Evolutionary conservation across 2,797 vertebrate genomes (phyloP).

Genomic region (Coregonus ussuriensis): DNA sequence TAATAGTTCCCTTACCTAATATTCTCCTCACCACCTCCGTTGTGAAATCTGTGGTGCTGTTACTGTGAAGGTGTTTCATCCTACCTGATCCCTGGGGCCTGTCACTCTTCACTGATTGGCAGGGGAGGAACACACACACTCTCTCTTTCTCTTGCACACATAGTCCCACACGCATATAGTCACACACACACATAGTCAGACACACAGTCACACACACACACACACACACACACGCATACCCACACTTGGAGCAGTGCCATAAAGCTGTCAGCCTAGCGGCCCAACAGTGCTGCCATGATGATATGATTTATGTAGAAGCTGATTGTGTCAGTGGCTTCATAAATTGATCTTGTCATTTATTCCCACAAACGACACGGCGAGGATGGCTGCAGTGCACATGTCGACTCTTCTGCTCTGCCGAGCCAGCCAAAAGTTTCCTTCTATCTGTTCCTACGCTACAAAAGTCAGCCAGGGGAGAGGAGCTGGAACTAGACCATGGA

Average conservation of each 20-base stretch:
- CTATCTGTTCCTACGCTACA: neutral
- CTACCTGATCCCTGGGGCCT: conserved; percentile 47
- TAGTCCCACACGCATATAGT: neutral
- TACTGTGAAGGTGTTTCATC: conserved; percentile 38
- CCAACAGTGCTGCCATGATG: conserved; percentile 48
- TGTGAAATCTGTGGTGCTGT: conserved; percentile 23
- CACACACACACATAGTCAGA: too few relatives aligned
- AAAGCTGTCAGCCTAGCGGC: conserved; percentile 48
- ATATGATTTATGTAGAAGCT: conserved; percentile 69
- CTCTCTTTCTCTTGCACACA: neutral
- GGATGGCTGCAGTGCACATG: neutral
- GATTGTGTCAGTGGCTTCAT: conserved; percentile 69
- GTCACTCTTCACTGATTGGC: conserved; percentile 68
- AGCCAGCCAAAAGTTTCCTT: neutral
- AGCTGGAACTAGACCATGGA: neutral
- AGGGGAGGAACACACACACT: conserved; percentile 41
- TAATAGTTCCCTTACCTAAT: conserved; percentile 19
- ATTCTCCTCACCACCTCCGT: conserved; percentile 20
- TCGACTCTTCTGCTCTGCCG: neutral
- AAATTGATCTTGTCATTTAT: conserved; percentile 67
- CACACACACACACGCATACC: too few relatives aligned
- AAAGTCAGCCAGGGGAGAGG: neutral
- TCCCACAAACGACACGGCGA: conserved; percentile 47
- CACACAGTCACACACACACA: too few relatives aligned
- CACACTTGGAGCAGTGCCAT: conserved; percentile 63